Conservation (phyloP, 2,888 invertebrate genomes). For the Drosophila maculinotata region DNA sequence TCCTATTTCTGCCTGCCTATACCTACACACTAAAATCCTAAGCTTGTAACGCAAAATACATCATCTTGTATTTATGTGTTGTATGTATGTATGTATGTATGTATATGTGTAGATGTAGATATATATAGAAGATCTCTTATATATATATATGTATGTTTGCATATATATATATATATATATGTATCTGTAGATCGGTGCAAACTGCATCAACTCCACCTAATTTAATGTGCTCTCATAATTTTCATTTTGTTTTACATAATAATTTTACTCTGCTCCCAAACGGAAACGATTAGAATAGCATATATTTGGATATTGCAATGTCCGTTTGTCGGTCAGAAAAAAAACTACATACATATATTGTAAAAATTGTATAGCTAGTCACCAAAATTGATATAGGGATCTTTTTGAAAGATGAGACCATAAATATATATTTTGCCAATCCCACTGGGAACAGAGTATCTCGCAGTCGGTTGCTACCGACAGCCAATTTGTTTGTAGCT, state of each 20-base stretch:
- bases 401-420: slow-evolving; percentile 1
- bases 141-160: slow-evolving; percentile 3
- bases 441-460: slow-evolving; percentile 27
- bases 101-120: slow-evolving; percentile 18
- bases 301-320: slow-evolving; percentile 11
- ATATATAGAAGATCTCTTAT: slow-evolving; percentile 34
- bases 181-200: slow-evolving; percentile 20
- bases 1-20: slow-evolving; percentile 14
- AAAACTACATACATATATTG: too few relatives aligned
- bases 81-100: slow-evolving; percentile 9
- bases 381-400: background rate
- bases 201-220: slow-evolving; percentile 10
- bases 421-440: slow-evolving; percentile 1
- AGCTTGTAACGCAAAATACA: slow-evolving; percentile 57
- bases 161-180: slow-evolving; percentile 12
- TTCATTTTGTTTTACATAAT: background rate
- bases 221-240: slow-evolving; percentile 17
- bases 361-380: too few relatives aligned
- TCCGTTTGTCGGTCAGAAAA: too few relatives aligned
- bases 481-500: slow-evolving; percentile 3
- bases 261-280: slow-evolving; percentile 23
- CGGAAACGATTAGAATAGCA: background rate
- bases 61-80: slow-evolving; percentile 35
- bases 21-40: slow-evolving; percentile 55
- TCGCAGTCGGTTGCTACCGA: slow-evolving; percentile 20